Evolutionary conservation across 2,113 vertebrate genomes (phyloP), one percentile per base, ranked within the genome.

Genomic region (Sapajus apella): DNA sequence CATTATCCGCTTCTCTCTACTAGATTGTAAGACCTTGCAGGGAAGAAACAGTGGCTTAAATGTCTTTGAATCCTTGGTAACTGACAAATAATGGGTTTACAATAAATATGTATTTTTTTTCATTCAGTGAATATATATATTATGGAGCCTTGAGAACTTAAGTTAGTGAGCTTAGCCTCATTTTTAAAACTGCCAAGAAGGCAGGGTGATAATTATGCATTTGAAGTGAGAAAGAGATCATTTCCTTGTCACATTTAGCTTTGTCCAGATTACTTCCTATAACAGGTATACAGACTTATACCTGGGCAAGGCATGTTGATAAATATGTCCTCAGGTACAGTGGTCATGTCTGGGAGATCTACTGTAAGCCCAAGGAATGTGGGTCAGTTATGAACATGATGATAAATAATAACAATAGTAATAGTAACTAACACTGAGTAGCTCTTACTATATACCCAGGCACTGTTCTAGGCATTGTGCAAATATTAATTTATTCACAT

Each of bases 401-500:
- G 37, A 68, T 50, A 64, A 73, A 66, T 73, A 84, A 58, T 50
- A 91, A 72, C 72, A 55, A n/a, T 27, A n/a, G 13, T 52, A 81
- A 64, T 27, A 66, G 79, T 80, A 73, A 68, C 9, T 66, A 82
- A 45, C 76, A 64, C 12, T 56, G 16, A 25, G 12, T 35, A 35
- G 37, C 16, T 20, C 18, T 90, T 43, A 73, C 40, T 14, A 40
- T 55, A 1, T n/a, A 43, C 52, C 55, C 25, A 70, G 61, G 45
- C 3, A 27, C 12, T 37, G 2, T 85, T 92, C 81, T 77, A 90
- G 93, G 58, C n/a, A 56, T 40, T 76, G 1, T 75, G 52, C 75
- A 91, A 96, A 82, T 68, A 91, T 64, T 68, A 85, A 87, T 80
- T 84, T 73, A 93, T 83, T 86, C 66, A 82, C 35, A 93, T 52